Evolutionary conservation across 2,888 invertebrate species (phyloP), one percentile per base, ranked within the genome.

Genomic region (Branchellion lobata): DNA sequence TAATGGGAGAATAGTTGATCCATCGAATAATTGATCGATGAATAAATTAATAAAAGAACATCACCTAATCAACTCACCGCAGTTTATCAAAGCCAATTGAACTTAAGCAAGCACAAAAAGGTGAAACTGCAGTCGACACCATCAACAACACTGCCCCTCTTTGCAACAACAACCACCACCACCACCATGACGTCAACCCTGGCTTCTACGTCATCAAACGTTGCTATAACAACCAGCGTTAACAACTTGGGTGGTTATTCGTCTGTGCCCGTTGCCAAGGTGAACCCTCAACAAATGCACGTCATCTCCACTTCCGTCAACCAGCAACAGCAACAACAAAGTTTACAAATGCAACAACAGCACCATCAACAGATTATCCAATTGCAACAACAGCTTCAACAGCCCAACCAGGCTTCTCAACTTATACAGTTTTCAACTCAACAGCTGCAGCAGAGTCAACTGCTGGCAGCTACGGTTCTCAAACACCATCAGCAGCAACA

Each of bases 61-160:
- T n/a, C 3, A 57, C 61, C 21, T 18, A 11, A 11, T 27, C 21
- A 69, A n/a, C 34, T 3, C n/a, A 14, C 29, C 21, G 24, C 75
- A 75, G 75, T 75, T 2, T 53, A 40, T 8, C 75, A 47, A 29
- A 47, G 51, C 11, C 75, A 47, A 8, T 24, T 75, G 53, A 75
- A 75, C 75, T 33, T 75, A 1, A 75, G 47, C 31, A 75, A 75
- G 31, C 75, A 40, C 11, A 75, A 51, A 33, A 75, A 75, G 75
- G 40, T 75, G 53, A 75, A 75, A 33, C 53, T 75, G 75, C 47
- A 75, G 18, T n/a, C 73, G n/a, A n/a, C n/a, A n/a, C n/a, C n/a
- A n/a, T n/a, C n/a, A n/a, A n/a, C n/a, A n/a, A n/a, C n/a, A 27
- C 40, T 72, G n/a, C 47, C 2, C 1, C 1, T 36, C 27, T 72